Base-by-base conservation (phyloP, 2,888 invertebrate genomes). In the Chydorus sphaericus region DNA sequence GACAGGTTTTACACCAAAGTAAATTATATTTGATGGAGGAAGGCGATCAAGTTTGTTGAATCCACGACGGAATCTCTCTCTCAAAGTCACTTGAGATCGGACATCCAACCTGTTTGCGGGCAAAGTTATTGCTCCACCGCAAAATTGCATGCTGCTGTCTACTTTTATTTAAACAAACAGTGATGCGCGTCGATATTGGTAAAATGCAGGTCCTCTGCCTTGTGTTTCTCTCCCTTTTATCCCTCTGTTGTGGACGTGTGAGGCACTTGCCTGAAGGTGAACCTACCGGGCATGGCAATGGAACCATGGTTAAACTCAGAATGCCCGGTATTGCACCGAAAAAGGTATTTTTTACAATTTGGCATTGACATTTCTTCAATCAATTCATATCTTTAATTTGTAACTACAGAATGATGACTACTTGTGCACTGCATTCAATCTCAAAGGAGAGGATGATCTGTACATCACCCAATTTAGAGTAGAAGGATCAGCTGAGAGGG, bases 401-500 rank as follows among this genome's bases (percentile, higher is more conserved):
- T 33, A 7, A 16, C 14, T 65, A 29, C 62, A 72, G 71, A 63
- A 68, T 57, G 73, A 73, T 62, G 68, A 70, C 26, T 73, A 73
- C 62, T 61, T 73, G 33, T 73, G 73, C 61, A 65, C 65, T 29
- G 62, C 69, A 8, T 64, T 67, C 62, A 66, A 69, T 61, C 60
- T 70, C 54, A 63, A 65, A 44, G 60, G 63, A 4, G 62, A 63
- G 39, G 66, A 67, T 31, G 64, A 66, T 31, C 60, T 60, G 50
- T 65, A 62, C 51, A 63, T 63, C 39, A 61, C 61, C 28, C 52
- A 50, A 18, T 66, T 63, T 65, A 68, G 72, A 60, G 76, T 77
- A 5, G 68, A 73, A 57, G 75, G 76, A 10, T 68, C 73, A 61
- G 75, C 73, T 59, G 69, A 70, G 48, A 69, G 73, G 16, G 75